Base-by-base conservation (phyloP, 2,888 invertebrate genomes). In the Eupeodes luniger region DNA sequence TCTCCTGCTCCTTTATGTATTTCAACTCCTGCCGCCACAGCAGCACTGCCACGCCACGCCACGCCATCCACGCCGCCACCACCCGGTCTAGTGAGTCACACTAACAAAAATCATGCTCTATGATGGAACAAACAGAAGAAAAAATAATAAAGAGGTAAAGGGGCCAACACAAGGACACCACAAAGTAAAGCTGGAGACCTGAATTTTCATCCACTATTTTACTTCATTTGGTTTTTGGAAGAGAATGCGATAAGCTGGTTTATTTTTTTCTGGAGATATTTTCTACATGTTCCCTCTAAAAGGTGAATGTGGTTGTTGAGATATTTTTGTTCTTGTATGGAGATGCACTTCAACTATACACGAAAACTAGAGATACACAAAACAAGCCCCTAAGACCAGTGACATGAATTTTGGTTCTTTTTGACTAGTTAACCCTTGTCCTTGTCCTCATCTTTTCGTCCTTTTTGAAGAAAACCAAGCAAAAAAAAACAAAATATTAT, bases 371-470 rank as follows among this genome's bases (percentile, higher is more conserved):
- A 77, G 57, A 19, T 19, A 19, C 19, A 19, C 19, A 19, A 19
- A 67, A n/a, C 59, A 61, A 47, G 66, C 27, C 49, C 57, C 70
- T 74, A 76, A 76, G 61, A 62, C 72, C 80, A 84, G 76, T 87
- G 84, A 80, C 84, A 87, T 87, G 87, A 57, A 80, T 84, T 87
- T 76, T 34, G 69, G 69, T 75, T 77, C 51, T 76, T 77, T 87
- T 84, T 44, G 75, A 70, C 69, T 77, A 62, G 77, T 81, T 81
- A 76, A 67, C 55, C 77, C 6, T 36, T 66, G 47, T 66, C 44
- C 44, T 64, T 64, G 64, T 7, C n/a, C 3, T 83, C 69, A 16
- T 76, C 40, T 16, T 27, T 27, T 55, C 12, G 19, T 70, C 55
- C 55, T 70, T 64, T 16, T 74, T 27, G 47, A 34, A 34, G 16